Conservation (phyloP, 2,113 vertebrate genomes). For the Perca schrenkii region DNA sequence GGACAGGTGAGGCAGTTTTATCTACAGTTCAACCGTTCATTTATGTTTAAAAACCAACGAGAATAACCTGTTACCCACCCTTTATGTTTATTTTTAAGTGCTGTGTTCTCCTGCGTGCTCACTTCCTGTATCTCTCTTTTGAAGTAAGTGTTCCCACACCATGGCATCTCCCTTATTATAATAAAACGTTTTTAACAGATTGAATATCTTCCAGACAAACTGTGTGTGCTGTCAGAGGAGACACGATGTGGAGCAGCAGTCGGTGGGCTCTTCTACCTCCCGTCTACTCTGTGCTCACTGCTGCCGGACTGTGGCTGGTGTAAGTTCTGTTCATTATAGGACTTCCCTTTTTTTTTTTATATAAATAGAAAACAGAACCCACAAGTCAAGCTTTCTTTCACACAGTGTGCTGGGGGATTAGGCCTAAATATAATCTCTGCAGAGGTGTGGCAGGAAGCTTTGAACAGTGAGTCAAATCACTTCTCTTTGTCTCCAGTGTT, state of each 20-base stretch:
- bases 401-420: not conserved
- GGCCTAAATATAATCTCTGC: not conserved
- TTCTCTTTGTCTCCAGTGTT: not conserved
- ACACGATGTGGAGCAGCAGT: conserved; percentile 86
- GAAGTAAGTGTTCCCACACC: too few relatives aligned
- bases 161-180: too few relatives aligned
- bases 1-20: not conserved
- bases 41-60: not conserved
- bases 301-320: conserved; percentile 92
- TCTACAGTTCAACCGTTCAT: not conserved
- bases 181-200: too few relatives aligned
- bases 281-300: conserved; percentile 87
- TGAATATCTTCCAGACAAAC: too few relatives aligned
- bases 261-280: conserved; percentile 92
- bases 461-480: not conserved
- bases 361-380: not conserved
- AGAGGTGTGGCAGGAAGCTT: not conserved
- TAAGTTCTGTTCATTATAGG: conserved; percentile 80
- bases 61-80: not conserved
- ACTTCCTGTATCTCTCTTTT: not conserved
- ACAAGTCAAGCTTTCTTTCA: not conserved
- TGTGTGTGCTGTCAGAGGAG: not conserved
- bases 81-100: not conserved
- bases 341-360: not conserved
- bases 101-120: not conserved